Conservation (phyloP, 2,113 vertebrate genomes). For the Ctenomys sociabilis region DNA sequence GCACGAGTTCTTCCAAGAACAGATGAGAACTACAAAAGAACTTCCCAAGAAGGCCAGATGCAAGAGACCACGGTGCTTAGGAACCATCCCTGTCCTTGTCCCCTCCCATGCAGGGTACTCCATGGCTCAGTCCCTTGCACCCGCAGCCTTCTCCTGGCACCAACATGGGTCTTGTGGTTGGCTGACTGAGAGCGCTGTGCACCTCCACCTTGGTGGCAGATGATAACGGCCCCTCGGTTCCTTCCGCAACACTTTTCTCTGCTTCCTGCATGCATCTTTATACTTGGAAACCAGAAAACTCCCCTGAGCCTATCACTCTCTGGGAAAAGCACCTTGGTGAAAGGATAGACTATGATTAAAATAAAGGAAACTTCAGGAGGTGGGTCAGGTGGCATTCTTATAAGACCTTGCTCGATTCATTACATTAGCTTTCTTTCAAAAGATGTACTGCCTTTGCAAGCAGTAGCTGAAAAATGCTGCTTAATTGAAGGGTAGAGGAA, state of each 20-base stretch:
- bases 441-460: not conserved
- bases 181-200: not conserved
- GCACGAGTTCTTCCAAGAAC: not conserved
- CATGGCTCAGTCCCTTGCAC: not conserved
- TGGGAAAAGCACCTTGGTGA: not conserved
- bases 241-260: too few relatives aligned
- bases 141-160: not conserved
- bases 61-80: not conserved
- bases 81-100: too few relatives aligned
- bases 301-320: not conserved
- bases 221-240: not conserved
- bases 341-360: not conserved
- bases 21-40: too few relatives aligned
- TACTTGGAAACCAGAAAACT: not conserved
- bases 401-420: not conserved
- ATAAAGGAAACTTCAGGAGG: not conserved
- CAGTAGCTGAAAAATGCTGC: not conserved
- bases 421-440: not conserved
- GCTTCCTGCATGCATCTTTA: not conserved
- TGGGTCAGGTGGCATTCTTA: not conserved
- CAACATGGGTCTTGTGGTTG: not conserved
- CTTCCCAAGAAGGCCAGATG: not conserved
- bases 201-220: not conserved
- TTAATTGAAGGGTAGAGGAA: not conserved
- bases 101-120: not conserved